Evolutionary conservation across 2,888 invertebrate species (phyloP), one percentile per base, ranked within the genome.

Genomic region (Dysmachus trigonus): DNA sequence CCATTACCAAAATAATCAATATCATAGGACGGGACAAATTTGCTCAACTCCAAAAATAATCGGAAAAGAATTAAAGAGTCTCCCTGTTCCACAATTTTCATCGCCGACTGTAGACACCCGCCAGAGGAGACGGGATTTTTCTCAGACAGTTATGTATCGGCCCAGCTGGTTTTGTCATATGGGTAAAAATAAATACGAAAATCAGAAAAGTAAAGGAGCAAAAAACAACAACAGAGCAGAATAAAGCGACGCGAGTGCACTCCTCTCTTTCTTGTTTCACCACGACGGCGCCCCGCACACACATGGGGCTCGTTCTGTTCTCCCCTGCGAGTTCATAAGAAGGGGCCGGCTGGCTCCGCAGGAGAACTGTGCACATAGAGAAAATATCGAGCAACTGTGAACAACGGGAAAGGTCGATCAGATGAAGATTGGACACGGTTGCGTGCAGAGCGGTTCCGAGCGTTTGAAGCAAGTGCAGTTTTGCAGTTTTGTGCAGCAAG

Each of bases 371-470:
- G n/a, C 8, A 83, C 41, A 72, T 83, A 83, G n/a, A 30, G 33
- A 72, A 53, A 81, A 81, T 51, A 83, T 71, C 83, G 83, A 83
- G 41, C 77, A 41, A 41, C 38, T 22, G 53, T 27, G 77, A 79
- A 38, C 76, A 79, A 77, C 79, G 76, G 53, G n/a, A 62, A 76
- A 85, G 33, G 51, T 81, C 53, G 76, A 76, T 41, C 87, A 87
- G 87, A 87, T 82, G 87, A 85, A 87, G 85, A 83, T 87, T 76
- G 87, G 85, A 82, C 85, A 83, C 85, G 85, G 85, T 51, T 30
- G 87, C 76, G 85, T 53, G 33, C 72, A 82, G 85, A 86, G 33
- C 77, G 33, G 53, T 77, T 79, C 51, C 18, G 71, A 73, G 84
- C 51, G 86, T 73, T 73, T 33, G 73, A 13, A 73, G 73, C 73